Evolutionary conservation across 2,888 invertebrate species (phyloP).

Genomic region (Cosmia pyralina): DNA sequence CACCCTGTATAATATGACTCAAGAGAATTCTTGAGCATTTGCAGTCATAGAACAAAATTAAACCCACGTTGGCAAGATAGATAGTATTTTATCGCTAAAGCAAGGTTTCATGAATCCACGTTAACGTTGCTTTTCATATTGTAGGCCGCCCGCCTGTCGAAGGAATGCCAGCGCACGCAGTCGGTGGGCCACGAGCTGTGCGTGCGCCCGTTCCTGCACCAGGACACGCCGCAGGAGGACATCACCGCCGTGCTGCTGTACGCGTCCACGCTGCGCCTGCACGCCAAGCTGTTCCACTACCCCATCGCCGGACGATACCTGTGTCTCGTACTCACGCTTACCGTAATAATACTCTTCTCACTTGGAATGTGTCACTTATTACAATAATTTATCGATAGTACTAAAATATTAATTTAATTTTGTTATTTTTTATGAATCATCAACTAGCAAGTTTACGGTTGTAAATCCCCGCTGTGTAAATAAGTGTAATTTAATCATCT

Average conservation of each 20-base stretch:
- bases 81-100: not conserved
- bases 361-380: constrained; percentile 93
- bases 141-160: constrained; percentile 94
- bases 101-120: not conserved
- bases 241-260: constrained; percentile 94
- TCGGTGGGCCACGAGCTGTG: constrained; percentile 94
- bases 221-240: constrained; percentile 93
- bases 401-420: constrained; percentile 15
- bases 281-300: constrained; percentile 93
- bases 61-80: not conserved
- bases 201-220: constrained; percentile 94
- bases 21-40: not conserved
- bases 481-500: constrained; percentile 25
- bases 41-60: not conserved
- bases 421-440: constrained; percentile 17
- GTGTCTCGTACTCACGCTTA: constrained; percentile 91
- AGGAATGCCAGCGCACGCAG: constrained; percentile 93
- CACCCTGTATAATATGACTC: not conserved
- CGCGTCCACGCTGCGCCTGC: constrained; percentile 93
- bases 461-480: constrained; percentile 41
- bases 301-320: constrained; percentile 93
- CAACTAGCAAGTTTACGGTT: constrained; percentile 29
- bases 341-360: constrained; percentile 91
- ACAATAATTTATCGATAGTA: constrained; percentile 68
- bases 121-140: constrained; percentile 63